phyloP scores from a whole-genome alignment of 2,888 invertebrate species.

The Trilocha varians region DNA sequence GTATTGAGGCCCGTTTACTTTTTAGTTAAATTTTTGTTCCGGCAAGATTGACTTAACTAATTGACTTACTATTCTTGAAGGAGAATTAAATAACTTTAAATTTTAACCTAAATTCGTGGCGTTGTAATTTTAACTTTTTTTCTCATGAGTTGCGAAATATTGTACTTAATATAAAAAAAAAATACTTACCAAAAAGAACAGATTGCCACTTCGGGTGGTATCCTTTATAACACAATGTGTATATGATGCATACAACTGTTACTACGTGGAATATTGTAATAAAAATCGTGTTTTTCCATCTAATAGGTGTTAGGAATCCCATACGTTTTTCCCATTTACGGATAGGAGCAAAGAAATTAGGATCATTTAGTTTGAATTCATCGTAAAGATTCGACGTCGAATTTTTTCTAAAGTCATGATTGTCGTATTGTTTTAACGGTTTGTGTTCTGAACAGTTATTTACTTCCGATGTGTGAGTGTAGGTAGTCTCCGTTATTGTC shows the following conservation, averaged over 20 bases:
- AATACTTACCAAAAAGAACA: slow-evolving; percentile 75
- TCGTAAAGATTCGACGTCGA: slow-evolving; percentile 23
- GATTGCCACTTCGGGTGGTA: slow-evolving; percentile 42
- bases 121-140: background rate
- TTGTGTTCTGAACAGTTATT: slow-evolving; percentile 18
- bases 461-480: slow-evolving; percentile 10
- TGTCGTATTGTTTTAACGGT: slow-evolving; percentile 4
- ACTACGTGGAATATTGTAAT: slow-evolving; percentile 60
- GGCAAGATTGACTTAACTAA: too few species aligned
- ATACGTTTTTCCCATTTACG: slow-evolving; percentile 45
- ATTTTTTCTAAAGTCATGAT: background rate
- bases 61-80: too few species aligned
- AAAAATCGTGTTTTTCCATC: slow-evolving; percentile 75
- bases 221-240: slow-evolving; percentile 13
- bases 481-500: slow-evolving; percentile 24
- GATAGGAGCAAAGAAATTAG: slow-evolving; percentile 28
- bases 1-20: too few species aligned
- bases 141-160: background rate
- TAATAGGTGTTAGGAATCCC: slow-evolving; percentile 74
- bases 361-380: slow-evolving; percentile 29
- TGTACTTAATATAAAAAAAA: too few species aligned
- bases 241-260: slow-evolving; percentile 41
- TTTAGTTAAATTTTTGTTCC: too few species aligned
- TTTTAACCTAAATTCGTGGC: background rate
- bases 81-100: background rate